Base-by-base conservation (phyloP, 2,113 vertebrate genomes). In the Melanerpes formicivorus region DNA sequence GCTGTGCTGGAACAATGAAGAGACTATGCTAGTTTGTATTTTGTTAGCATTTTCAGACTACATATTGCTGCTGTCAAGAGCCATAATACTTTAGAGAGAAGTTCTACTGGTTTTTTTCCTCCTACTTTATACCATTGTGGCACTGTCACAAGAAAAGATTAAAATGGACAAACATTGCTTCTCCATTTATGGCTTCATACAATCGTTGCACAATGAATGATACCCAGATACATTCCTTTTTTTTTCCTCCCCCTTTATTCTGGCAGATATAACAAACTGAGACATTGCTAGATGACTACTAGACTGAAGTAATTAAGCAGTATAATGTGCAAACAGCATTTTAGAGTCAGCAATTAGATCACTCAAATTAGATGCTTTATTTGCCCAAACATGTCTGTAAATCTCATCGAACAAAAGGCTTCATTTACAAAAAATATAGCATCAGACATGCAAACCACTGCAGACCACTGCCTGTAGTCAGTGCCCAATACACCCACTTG, bases 241-340 rank as follows among this genome's bases (percentile, higher is more conserved):
- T n/a, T 5, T 11, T 50, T 22, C 21, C 50, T 52, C 40, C 42
- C 14, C 37, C 37, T 80, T 71, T 88, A 80, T 66, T 87, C 67
- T 95, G 81, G 87, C 84, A 95, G 74, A 91, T 84, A 80, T 21
- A 90, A 83, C 72, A 90, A 87, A 90, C 42, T 92, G 82, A 96
- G 88, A 91, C 82, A 88, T 78, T 66, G 80, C 84, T 95, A 96
- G 71, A 96, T 86, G 90, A 56, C 84, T 78, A 93, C 81, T 90
- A 96, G 84, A 95, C 88, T 93, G 87, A 91, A 93, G 67, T 96
- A 96, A 96, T 95, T 95, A 96, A 96, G 84, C 50, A 65, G 63
- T 18, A 23, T 70, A 91, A 96, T 92, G 87, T 94, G 71, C 84
- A 97, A 96, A 96, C 85, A 94, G 55, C 71, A 78, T 82, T 96